Conservation (phyloP, 2,797 vertebrate genomes). For the Arnoldichthys spilopterus region DNA sequence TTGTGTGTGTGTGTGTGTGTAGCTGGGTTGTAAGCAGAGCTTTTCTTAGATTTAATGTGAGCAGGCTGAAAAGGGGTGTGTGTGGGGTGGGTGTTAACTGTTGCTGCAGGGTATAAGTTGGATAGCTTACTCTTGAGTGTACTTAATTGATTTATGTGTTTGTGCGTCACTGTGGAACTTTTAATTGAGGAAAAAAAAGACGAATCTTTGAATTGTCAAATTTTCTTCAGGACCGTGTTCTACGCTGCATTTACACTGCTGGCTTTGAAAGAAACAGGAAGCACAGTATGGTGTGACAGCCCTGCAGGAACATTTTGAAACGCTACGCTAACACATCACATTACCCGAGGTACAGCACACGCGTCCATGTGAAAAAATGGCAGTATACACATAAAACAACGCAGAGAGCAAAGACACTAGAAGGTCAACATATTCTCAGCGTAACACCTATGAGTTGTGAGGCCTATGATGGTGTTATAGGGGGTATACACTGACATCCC, state of each 20-base stretch:
- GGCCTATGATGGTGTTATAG: no score
- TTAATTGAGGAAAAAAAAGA: not conserved
- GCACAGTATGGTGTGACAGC: slow-evolving; percentile 17
- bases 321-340: slow-evolving; percentile 3
- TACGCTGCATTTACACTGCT: not conserved
- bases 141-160: slow-evolving; percentile 7
- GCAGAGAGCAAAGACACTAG: not conserved
- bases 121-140: slow-evolving; percentile 2
- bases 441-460: not conserved
- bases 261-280: slow-evolving; percentile 21
- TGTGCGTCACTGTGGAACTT: not conserved
- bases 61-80: not conserved
- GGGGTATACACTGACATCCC: no score
- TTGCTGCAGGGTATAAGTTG: slow-evolving; percentile 6
- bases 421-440: not conserved
- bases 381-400: not conserved
- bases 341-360: slow-evolving; percentile 14
- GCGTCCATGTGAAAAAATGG: not conserved
- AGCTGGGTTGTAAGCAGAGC: no score
- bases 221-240: not conserved
- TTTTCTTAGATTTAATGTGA: not conserved
- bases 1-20: not conserved
- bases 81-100: not conserved
- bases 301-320: not conserved
- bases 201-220: not conserved